A percentile compares a stretch with the other conserved stretches of the same genome.
These are phyloP conservation scores for Tetramorium bicarinatum DNA, from an alignment of 2,888 invertebrate species.

Conservation along the genomic window DNA sequence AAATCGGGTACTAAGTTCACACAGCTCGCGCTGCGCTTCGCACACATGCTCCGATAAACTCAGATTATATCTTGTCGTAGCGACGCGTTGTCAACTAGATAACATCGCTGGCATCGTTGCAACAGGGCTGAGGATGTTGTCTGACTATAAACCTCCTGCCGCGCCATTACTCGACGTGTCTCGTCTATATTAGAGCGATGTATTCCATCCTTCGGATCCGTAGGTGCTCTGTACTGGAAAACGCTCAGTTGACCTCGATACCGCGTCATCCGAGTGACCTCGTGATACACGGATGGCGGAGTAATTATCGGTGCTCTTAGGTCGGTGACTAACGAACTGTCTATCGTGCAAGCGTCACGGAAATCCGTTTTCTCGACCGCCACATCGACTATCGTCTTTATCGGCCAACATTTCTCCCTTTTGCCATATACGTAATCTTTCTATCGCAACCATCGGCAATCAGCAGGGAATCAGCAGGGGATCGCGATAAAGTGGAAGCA, in stretches of 20 bases:
- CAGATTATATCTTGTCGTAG: conserved; percentile 29
- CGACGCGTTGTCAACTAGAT: conserved; percentile 25
- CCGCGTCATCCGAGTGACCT: conserved; percentile 59
- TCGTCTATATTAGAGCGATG: conserved; percentile 43
- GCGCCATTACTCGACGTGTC: conserved; percentile 36
- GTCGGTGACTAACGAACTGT: conserved; percentile 50
- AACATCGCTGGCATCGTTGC: conserved; percentile 21
- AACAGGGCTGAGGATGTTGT: conserved; percentile 39
- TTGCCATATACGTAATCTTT: conserved; percentile 24
- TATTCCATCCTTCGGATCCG: conserved; percentile 35
- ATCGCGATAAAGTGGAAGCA: conserved; percentile 46
- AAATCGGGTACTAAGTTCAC: too few relatives aligned
- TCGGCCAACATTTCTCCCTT: conserved; percentile 11
- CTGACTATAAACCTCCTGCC: conserved; percentile 28
- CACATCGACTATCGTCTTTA: conserved; percentile 3
- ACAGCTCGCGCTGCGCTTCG: not conserved
- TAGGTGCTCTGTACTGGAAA: conserved; percentile 23
- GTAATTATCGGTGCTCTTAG: conserved; percentile 64
- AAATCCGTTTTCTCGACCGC: conserved; percentile 43
- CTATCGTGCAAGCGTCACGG: conserved; percentile 30
- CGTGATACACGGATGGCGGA: conserved; percentile 57
- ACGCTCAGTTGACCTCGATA: conserved; percentile 47
- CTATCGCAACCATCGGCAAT: conserved; percentile 34
- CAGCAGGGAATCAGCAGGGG: conserved; percentile 29
- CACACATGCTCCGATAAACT: conserved; percentile 11